Conservation (phyloP, 1,140 invertebrate species). For the Drosophila lowei region DNA sequence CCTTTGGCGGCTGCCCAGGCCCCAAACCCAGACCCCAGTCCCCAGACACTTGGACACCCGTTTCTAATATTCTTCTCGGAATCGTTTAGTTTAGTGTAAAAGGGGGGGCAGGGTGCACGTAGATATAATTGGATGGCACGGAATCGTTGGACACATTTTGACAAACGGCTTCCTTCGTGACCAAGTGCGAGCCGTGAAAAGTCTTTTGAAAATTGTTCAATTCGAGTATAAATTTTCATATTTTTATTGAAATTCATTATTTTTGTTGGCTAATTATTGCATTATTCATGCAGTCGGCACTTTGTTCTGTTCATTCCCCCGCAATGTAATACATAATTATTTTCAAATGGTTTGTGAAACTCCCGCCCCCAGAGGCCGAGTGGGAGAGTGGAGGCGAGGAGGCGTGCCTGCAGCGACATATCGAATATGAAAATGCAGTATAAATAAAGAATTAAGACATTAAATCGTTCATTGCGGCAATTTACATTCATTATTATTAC, state of each 20-base stretch:
- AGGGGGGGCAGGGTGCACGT: slow-evolving; percentile 12
- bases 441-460: slow-evolving; percentile 80
- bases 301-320: slow-evolving; percentile 34
- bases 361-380: slow-evolving; percentile 11
- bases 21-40: slow-evolving; percentile 5
- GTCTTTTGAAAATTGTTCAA: slow-evolving; percentile 44
- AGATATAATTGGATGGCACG: slow-evolving; percentile 69
- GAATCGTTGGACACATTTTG: slow-evolving; percentile 64
- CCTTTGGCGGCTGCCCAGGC: slow-evolving; percentile 1
- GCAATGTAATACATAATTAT: slow-evolving; percentile 47
- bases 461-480: slow-evolving; percentile 79
- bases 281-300: slow-evolving; percentile 68
- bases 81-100: slow-evolving; percentile 41
- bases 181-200: slow-evolving; percentile 46
- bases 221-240: slow-evolving; percentile 33
- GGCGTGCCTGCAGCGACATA: slow-evolving; percentile 41
- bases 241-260: slow-evolving; percentile 39
- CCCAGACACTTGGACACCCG: slow-evolving; percentile 52
- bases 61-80: slow-evolving; percentile 45
- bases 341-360: slow-evolving; percentile 62
- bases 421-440: slow-evolving; percentile 58
- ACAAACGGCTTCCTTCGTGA: slow-evolving; percentile 71
- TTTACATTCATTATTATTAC: slow-evolving; percentile 81
- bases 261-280: slow-evolving; percentile 13
- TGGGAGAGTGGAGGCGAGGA: slow-evolving; percentile 24